phyloP scores from a whole-genome alignment of 35 echinoderm and acorn worm genomes.

The Patiria miniata region DNA sequence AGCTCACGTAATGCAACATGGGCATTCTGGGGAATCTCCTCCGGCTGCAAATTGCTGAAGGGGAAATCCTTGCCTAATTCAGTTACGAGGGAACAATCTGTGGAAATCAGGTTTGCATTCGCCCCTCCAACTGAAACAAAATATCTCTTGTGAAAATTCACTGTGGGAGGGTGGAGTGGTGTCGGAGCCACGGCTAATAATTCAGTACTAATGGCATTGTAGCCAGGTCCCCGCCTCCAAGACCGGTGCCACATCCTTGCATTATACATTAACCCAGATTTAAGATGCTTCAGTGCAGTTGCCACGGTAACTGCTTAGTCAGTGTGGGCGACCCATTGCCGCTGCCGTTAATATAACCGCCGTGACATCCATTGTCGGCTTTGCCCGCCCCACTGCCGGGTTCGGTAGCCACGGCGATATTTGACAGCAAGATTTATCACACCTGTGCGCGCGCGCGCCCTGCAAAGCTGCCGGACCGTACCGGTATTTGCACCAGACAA shows the following conservation, averaged over 20 bases:
- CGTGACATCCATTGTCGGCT: not conserved
- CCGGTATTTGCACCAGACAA: no score
- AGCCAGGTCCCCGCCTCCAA: not conserved
- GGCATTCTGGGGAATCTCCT: no score
- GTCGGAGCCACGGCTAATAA: no score
- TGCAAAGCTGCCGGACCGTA: no score
- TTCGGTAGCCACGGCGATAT: no score
- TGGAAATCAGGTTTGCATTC: not conserved
- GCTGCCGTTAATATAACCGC: not conserved
- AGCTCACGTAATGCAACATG: no score
- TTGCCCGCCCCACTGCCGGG: not conserved
- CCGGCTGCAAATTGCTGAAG: not conserved
- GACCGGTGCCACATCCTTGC: not conserved
- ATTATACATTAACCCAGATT: conserved; percentile 26
- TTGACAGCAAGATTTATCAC: no score
- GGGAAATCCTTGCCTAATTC: not conserved
- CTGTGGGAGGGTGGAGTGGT: no score
- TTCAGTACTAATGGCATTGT: no score
- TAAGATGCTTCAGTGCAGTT: not conserved
- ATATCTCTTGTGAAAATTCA: not conserved
- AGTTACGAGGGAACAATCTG: conserved; percentile 13
- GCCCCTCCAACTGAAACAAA: not conserved
- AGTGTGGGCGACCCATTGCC: not conserved
- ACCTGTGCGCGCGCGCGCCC: no score
- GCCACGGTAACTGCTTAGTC: conserved; percentile 7